Conservation (phyloP, 2,113 vertebrate genomes). For the Rhinoptilus africanus region DNA sequence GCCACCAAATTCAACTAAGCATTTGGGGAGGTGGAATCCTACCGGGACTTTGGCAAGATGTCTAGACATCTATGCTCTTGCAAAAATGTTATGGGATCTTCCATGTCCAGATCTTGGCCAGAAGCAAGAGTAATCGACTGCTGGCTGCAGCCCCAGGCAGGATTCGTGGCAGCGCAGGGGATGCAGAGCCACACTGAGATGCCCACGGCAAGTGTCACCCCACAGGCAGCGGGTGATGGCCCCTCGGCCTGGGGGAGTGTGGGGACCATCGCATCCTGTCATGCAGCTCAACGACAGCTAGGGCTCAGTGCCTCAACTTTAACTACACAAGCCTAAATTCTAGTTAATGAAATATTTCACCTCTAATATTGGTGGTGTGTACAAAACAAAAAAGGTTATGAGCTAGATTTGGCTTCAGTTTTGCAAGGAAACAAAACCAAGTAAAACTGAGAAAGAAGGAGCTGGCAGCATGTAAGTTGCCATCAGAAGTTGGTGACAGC, state of each 20-base stretch:
- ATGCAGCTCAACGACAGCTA: too few species aligned
- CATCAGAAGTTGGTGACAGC: neutral
- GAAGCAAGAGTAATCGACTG: neutral
- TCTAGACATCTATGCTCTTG: neutral
- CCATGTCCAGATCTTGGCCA: neutral
- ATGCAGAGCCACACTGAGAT: neutral
- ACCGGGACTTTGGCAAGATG: neutral
- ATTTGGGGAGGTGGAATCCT: neutral
- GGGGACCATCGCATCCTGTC: neutral
- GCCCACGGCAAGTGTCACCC: fast-evolving
- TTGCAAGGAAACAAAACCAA: neutral
- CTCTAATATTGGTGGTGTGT: neutral
- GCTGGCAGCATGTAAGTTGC: neutral
- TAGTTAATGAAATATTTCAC: neutral
- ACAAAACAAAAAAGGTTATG: neutral
- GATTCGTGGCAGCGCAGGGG: neutral
- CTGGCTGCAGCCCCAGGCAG: neutral
- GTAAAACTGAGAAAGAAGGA: neutral
- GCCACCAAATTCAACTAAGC: neutral
- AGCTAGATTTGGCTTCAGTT: neutral
- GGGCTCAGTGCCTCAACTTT: neutral
- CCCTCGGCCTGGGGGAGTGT: neutral
- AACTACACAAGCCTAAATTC: neutral
- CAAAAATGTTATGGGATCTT: neutral
- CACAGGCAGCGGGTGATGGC: fast-evolving